Evolutionary conservation across 2,888 invertebrate genomes (phyloP), one percentile per base, ranked within the genome.

Genomic region (Cataglyphis rosenhaueri): DNA sequence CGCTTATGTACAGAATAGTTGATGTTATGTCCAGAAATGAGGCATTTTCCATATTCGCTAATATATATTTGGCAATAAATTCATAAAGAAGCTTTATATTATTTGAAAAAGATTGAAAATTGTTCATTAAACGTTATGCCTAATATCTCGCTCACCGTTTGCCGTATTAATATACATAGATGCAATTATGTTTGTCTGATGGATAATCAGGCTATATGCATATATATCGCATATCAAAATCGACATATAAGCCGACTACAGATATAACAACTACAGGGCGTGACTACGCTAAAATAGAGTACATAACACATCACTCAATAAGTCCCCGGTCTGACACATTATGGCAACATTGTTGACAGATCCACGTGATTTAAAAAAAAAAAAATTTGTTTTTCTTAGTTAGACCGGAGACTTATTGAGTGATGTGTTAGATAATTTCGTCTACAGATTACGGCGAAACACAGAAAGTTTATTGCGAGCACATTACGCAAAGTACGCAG

Each of bases 1-100:
- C 55, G 76, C 38, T 29, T 41, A 55, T 66, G 38, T 41, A 41
- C 29, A 21, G 41, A 25, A 76, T 66, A 38, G 66, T 68, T 32
- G 68, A 57, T 38, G 38, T 55, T 66, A 35, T 38, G 44, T n/a
- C 38, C 65, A 38, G 18, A 38, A 38, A 32, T 25, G 25, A 66
- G n/a, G 25, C 38, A 21, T 55, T 62, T 44, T 64, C 44, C 12
- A 8, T 48, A 18, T 1, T 32, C 29, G 44, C 15, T 38, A 38
- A 18, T 48, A 48, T 62, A 44, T 15, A 62, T 44, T 74, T 32
- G 64, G 3, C 32, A 35, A 75, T 48, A 25, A 15, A 35, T 1
- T 35, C 18, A 15, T 6, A 48, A 75, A 21, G 6, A 48, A 35
- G 18, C 25, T 4, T 62, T 62, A n/a, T 25, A 35, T 35, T 41